These are phyloP conservation scores for Cnemophilus loriae DNA, from an alignment of 2,113 vertebrate genomes.

Conservation along the genomic window DNA sequence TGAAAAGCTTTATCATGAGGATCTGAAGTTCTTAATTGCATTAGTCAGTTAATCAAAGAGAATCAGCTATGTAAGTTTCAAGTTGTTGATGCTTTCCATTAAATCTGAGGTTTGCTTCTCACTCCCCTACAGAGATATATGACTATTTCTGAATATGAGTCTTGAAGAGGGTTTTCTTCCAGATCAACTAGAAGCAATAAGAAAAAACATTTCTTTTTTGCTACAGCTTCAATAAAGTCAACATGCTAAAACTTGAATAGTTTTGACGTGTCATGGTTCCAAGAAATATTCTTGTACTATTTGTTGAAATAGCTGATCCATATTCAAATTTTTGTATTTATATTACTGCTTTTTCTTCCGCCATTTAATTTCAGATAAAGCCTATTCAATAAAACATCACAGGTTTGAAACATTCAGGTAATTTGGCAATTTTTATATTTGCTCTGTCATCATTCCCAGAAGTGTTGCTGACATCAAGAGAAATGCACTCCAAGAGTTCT, in stretches of 20 bases:
- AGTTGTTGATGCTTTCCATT: background rate
- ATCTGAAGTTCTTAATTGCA: background rate
- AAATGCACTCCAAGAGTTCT: background rate
- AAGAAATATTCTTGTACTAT: background rate
- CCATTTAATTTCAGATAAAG: background rate
- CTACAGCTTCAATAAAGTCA: background rate
- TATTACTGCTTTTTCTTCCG: background rate
- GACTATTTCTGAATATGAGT: background rate
- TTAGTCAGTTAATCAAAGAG: background rate
- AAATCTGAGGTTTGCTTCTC: background rate
- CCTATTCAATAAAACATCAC: background rate
- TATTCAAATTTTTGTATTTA: background rate
- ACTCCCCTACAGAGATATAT: background rate
- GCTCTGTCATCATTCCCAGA: background rate
- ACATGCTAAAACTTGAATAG: background rate
- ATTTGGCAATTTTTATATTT: background rate
- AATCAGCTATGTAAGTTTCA: background rate
- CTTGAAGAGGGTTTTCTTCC: background rate
- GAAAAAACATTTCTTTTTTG: background rate
- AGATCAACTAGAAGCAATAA: background rate
- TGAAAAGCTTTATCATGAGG: background rate
- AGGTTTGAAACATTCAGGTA: background rate
- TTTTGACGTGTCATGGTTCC: background rate
- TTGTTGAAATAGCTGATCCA: background rate
- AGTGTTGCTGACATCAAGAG: background rate